Evolutionary conservation across 2,888 invertebrate genomes (phyloP).

Genomic region (Brassicogethes aeneus): DNA sequence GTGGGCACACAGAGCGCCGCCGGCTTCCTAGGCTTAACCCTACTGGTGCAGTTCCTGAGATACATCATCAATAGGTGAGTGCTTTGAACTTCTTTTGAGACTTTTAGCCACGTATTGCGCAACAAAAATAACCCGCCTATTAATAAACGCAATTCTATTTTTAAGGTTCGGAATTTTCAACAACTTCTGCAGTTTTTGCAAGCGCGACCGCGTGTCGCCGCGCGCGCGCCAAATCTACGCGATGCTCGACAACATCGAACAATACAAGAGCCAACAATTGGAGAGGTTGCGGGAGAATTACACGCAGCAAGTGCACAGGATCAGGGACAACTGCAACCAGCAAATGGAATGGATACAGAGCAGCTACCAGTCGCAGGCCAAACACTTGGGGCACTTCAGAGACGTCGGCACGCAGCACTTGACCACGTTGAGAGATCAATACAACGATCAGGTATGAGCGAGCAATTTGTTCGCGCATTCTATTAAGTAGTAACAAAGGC

Average conservation of each 20-base stretch:
- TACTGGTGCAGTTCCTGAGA: constrained; percentile 68
- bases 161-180: constrained; percentile 63
- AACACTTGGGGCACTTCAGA: constrained; percentile 76
- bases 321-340: constrained; percentile 87
- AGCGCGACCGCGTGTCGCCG: constrained; percentile 59
- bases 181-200: constrained; percentile 69
- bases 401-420: constrained; percentile 88
- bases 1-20: constrained; percentile 75
- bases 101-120: too few species aligned
- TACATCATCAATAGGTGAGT: constrained; percentile 63
- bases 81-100: constrained; percentile 3
- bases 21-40: constrained; percentile 68
- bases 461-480: constrained; percentile 9
- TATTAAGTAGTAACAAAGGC: constrained; percentile 1
- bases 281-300: constrained; percentile 87
- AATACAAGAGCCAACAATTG: constrained; percentile 80
- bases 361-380: constrained; percentile 82
- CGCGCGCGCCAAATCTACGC: constrained; percentile 76
- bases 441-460: constrained; percentile 87
- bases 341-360: constrained; percentile 92
- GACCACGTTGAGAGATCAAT: constrained; percentile 80
- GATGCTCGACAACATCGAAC: constrained; percentile 84
- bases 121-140: too few species aligned
- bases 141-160: too few species aligned
- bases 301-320: constrained; percentile 81